These are phyloP conservation scores for Eupithecia inturbata DNA, from an alignment of 2,888 invertebrate genomes.

Conservation along the genomic window DNA sequence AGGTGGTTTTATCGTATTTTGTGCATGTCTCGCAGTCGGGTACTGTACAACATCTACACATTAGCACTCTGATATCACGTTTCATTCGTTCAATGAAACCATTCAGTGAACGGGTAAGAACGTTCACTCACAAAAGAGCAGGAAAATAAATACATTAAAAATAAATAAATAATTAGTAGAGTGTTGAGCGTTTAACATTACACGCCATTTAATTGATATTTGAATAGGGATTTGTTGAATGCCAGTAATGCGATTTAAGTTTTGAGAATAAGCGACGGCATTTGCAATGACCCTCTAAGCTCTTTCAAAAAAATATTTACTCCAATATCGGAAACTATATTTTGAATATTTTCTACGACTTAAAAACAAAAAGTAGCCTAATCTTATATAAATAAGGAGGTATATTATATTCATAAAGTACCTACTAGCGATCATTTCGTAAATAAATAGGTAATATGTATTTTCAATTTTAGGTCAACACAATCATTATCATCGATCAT, in stretches of 20 bases:
- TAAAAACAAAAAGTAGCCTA: neutral
- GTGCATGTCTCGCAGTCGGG: neutral
- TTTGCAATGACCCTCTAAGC: neutral
- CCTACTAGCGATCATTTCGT: no score
- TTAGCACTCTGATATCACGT: conserved; percentile 60
- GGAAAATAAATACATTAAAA: conserved; percentile 65
- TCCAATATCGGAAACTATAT: neutral
- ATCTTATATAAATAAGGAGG: neutral
- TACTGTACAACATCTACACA: conserved; percentile 55
- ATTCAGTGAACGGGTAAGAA: conserved; percentile 38
- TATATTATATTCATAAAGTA: neutral
- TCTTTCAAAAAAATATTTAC: neutral
- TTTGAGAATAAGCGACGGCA: conserved; percentile 18
- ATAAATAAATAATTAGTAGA: conserved; percentile 77
- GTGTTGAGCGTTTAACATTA: conserved; percentile 72
- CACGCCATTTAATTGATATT: conserved; percentile 61
- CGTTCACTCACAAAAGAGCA: conserved; percentile 46
- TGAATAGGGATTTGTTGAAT: conserved; percentile 54
- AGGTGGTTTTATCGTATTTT: neutral
- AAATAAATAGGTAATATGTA: no score
- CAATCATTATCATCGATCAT: neutral
- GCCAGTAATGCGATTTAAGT: conserved; percentile 36
- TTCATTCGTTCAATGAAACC: conserved; percentile 40
- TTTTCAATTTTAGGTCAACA: neutral
- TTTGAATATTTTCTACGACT: neutral